Evolutionary conservation across 2,797 vertebrate genomes (phyloP).

Genomic region (Anableps anableps): DNA sequence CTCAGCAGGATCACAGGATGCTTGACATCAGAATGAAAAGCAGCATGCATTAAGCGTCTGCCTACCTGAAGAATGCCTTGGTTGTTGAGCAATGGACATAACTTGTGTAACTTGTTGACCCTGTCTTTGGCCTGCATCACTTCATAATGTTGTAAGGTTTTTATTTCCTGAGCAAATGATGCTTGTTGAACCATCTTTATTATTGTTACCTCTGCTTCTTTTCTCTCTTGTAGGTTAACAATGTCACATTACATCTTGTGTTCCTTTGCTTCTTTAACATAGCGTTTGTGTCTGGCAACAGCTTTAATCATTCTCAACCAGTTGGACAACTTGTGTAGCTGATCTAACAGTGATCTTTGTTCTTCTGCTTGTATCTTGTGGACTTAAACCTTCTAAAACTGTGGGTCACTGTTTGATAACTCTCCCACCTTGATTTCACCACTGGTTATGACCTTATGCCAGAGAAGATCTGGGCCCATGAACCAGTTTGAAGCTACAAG

Average conservation of each 20-base stretch:
- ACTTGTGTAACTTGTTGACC: slow-evolving; percentile 19
- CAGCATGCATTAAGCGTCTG: not conserved
- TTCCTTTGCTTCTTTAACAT: slow-evolving; percentile 28
- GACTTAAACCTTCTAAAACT: no score
- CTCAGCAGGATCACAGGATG: not conserved
- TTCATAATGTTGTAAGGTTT: not conserved
- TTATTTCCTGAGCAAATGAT: not conserved
- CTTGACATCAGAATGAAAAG: not conserved
- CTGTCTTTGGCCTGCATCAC: not conserved
- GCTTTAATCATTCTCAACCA: slow-evolving; percentile 26
- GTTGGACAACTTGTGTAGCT: not conserved
- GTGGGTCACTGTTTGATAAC: no score
- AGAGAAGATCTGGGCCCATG: no score
- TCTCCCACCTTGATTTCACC: no score
- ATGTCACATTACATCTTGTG: slow-evolving; percentile 19
- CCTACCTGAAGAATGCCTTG: slow-evolving; percentile 18
- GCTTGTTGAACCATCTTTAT: not conserved
- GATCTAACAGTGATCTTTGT: not conserved
- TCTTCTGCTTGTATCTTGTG: not conserved
- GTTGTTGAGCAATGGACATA: slow-evolving; percentile 33
- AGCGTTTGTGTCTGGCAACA: slow-evolving; percentile 21
- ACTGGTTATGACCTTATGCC: no score
- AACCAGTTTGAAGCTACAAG: no score
- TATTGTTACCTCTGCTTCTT: slow-evolving; percentile 17
- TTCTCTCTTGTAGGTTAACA: slow-evolving; percentile 31